These are phyloP conservation scores for Silurus glanis DNA, from an alignment of 2,113 vertebrate species.

Conservation along the genomic window DNA sequence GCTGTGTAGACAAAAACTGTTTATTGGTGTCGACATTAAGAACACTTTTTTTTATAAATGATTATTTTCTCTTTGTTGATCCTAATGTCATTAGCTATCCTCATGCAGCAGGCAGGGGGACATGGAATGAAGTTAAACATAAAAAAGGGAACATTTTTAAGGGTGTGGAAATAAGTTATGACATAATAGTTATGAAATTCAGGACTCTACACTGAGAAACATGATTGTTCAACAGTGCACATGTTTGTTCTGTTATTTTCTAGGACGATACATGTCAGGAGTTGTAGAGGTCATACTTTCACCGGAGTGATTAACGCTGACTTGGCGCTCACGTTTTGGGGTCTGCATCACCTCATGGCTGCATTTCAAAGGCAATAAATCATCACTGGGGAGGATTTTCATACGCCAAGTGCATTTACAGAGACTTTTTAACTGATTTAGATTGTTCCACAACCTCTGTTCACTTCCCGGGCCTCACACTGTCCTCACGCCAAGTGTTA, in stretches of 20 bases:
- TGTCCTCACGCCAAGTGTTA: constrained; percentile 10
- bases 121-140: neutral
- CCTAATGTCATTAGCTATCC: neutral
- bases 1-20: neutral
- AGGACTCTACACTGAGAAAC: neutral
- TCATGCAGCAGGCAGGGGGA: neutral
- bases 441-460: constrained; percentile 12
- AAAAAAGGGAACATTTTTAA: neutral
- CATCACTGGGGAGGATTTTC: neutral
- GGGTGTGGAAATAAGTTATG: neutral
- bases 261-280: neutral
- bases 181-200: neutral
- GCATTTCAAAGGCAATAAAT: constrained; percentile 32
- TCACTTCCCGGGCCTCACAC: neutral
- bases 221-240: neutral
- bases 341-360: constrained; percentile 24
- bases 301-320: constrained; percentile 10
- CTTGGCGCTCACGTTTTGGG: constrained; percentile 24
- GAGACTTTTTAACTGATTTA: neutral
- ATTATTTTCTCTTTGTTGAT: neutral
- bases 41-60: neutral
- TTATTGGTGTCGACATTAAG: neutral
- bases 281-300: constrained; percentile 10
- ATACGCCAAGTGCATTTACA: neutral
- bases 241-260: neutral